Evolutionary conservation across 2,113 vertebrate species (phyloP).

Genomic region (Pontoporia blainvillei): DNA sequence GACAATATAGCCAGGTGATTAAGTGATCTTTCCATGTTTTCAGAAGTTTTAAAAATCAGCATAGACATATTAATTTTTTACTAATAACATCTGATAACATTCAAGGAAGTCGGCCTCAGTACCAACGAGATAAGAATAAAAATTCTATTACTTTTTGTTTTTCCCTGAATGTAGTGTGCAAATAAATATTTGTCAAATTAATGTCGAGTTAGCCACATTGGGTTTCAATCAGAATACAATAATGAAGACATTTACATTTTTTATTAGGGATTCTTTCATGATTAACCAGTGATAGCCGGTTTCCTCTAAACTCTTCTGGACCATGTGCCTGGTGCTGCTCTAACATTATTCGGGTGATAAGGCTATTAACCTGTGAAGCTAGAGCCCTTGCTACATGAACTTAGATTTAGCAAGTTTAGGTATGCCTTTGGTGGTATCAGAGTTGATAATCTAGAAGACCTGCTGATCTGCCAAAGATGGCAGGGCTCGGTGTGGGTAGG

Average conservation of each 20-base stretch:
- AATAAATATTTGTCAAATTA: neutral
- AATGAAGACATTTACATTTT: neutral
- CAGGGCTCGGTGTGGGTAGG: neutral
- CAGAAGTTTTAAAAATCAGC: neutral
- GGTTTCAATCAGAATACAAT: conserved; percentile 23
- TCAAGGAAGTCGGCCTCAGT: neutral
- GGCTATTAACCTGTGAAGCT: neutral
- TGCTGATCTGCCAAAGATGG: neutral
- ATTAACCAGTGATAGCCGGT: neutral
- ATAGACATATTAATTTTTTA: conserved; percentile 3
- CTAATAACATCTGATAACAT: neutral
- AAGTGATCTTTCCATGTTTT: neutral
- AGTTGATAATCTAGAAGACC: neutral
- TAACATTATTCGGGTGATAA: neutral
- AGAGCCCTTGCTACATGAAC: neutral
- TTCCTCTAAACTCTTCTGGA: conserved; percentile 19
- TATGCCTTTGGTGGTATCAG: neutral
- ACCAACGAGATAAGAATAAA: neutral
- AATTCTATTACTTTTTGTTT: neutral
- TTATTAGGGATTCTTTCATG: neutral
- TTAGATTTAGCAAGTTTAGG: neutral
- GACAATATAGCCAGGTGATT: neutral
- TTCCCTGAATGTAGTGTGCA: neutral
- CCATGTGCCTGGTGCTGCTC: neutral
- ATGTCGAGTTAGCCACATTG: neutral